Conservation (phyloP, 1,140 invertebrate genomes). For the Drosophila obscura region DNA sequence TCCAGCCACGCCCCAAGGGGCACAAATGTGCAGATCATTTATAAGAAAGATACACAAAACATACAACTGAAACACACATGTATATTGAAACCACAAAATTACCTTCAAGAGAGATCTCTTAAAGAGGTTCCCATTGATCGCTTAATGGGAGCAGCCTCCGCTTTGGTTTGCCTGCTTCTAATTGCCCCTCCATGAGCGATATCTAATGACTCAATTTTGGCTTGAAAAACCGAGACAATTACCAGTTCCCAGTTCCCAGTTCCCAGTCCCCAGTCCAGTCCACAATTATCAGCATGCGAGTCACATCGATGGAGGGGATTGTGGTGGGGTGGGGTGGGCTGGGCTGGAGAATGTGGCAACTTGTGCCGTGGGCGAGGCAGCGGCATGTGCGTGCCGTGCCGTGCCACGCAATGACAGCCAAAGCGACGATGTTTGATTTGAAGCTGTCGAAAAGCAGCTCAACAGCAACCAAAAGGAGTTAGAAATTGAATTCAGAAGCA, state of each 20-base stretch:
- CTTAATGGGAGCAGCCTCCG: conserved; percentile 11
- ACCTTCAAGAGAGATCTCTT: conserved; percentile 15
- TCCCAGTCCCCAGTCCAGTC: neutral
- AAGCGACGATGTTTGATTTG: conserved; percentile 69
- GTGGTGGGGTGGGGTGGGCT: no score
- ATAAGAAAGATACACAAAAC: conserved; percentile 1
- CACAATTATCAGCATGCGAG: conserved; percentile 67
- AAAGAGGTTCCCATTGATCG: conserved; percentile 29
- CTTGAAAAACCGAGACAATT: conserved; percentile 62
- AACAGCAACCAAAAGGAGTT: conserved; percentile 18
- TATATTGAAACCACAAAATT: conserved; percentile 45
- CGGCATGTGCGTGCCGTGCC: conserved; percentile 61
- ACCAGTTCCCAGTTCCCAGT: conserved; percentile 10
- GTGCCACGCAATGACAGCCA: conserved; percentile 67
- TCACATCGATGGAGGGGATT: conserved; percentile 3
- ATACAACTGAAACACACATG: neutral
- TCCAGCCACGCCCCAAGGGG: neutral
- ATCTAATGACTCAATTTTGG: conserved; percentile 77
- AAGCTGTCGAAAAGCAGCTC: conserved; percentile 66
- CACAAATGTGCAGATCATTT: conserved; percentile 25
- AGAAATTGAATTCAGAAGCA: conserved; percentile 19
- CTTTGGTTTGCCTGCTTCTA: conserved; percentile 49
- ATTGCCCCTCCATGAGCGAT: conserved; percentile 38
- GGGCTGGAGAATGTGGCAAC: neutral
- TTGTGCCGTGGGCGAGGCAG: neutral